These are phyloP conservation scores for Entomyzon cyanotis DNA, from an alignment of 2,113 vertebrate genomes.

Conservation along the genomic window DNA sequence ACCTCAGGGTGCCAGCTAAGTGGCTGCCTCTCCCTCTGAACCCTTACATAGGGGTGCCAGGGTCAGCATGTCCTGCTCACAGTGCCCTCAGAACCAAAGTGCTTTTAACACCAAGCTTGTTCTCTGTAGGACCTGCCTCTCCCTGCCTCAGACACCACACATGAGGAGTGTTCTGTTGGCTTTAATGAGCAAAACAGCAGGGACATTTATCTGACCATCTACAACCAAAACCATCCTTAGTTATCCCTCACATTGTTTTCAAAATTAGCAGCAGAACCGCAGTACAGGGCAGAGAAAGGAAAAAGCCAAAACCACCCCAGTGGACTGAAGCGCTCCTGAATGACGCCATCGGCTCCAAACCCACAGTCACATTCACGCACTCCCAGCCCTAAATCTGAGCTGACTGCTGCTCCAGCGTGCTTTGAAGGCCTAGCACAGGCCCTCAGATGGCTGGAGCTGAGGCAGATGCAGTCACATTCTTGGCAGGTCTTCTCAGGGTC, in stretches of 20 bases:
- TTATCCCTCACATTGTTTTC: neutral
- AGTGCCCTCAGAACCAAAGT: neutral
- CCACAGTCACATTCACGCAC: neutral
- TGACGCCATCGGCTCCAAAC: neutral
- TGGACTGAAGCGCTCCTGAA: neutral
- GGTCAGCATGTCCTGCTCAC: neutral
- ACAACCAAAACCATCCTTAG: neutral
- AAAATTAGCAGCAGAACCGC: neutral
- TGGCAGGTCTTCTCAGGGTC: conserved; percentile 66
- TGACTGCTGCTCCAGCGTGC: neutral
- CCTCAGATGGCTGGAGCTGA: conserved; percentile 22
- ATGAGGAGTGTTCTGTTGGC: fast-evolving
- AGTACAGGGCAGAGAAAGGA: neutral
- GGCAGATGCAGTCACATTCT: conserved; percentile 65
- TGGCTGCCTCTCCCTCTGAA: neutral
- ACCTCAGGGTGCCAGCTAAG: neutral
- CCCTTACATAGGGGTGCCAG: fast-evolving
- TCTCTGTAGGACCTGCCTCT: neutral
- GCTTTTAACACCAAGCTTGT: neutral
- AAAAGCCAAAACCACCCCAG: neutral
- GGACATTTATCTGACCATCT: neutral
- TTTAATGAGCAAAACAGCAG: neutral
- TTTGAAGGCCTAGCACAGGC: conserved; percentile 40
- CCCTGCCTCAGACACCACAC: neutral
- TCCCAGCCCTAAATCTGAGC: neutral